Base-by-base conservation (phyloP, 1,140 invertebrate species). In the Pseudomyrmex cubaensis region DNA sequence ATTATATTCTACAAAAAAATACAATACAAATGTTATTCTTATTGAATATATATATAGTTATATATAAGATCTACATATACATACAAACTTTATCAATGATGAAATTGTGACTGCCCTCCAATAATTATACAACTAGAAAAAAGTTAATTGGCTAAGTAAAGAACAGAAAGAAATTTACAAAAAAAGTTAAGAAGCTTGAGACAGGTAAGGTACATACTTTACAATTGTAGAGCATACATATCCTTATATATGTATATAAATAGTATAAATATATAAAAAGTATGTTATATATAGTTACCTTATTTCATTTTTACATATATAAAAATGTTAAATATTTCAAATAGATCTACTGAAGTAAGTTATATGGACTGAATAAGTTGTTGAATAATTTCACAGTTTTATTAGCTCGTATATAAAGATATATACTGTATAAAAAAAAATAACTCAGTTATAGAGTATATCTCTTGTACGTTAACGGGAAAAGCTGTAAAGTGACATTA, bases 171-270 rank as follows among this genome's bases (percentile, higher is more conserved):
- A 89, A 89, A 75, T 91, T 90, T 90, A 89, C 84, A 90, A 83
- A 90, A 86, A 90, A 86, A 78, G 54, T 90, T 90, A 91, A 76
- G 85, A 86, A 86, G 80, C 85, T 90, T 75, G 50, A n/a, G 89
- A 90, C 85, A 89, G 74, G 87, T 76, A 86, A 35, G 83, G 91
- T 82, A 67, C 87, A 90, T 88, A 88, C 70, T 84, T 91, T 87
- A 82, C 82, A 92, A 92, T 87, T 86, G 87, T 88, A 92, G 35
- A 35, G 88, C 88, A 92, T 87, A 91, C 86, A 87, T 89, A 90
- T 89, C 91, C 69, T 90, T 87, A 90, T 35, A 89, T 86, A 73
- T 48, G 59, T 90, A 89, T 61, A 90, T 70, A 59, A 84, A 84
- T 85, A 85, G 86, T 20, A 85, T 87, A 72, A 87, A 82, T 85